Evolutionary conservation across 2,888 invertebrate species (phyloP), one percentile per base, ranked within the genome.

Genomic region (Campaea margaritaria): DNA sequence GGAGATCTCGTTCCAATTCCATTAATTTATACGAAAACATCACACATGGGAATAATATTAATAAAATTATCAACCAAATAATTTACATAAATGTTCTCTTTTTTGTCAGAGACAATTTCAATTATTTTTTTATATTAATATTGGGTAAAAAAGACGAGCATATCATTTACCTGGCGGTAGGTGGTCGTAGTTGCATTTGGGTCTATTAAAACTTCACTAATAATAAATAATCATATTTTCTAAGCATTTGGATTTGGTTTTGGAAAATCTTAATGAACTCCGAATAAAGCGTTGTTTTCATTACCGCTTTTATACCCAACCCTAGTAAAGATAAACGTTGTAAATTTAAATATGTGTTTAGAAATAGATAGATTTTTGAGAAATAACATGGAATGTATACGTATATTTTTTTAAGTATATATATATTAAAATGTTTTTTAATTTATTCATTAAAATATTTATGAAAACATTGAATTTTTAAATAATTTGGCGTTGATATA

Each of bases 311-410:
- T 8, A 14, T n/a, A 14, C 3, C 2, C 5, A 39, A 8, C 14
- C 14, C 39, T 39, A 13, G n/a, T 16, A 36, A 3, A 39, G n/a
- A 46, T 41, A 34, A 46, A 21, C 21, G 43, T 31, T 44, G 14
- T 9, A 31, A 45, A 46, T 34, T 0, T 31, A 31, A 45, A 14
- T 14, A 16, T 2, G 13, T 48, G 13, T 34, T 14, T 14, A 39
- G 39, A 46, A 34, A 43, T 48, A 47, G n/a, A 53, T 53, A 46
- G n/a, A 34, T 51, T 38, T 50, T 38, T 43, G 14, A 48, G n/a
- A 38, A 70, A 62, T 72, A 76, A 76, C 68, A 69, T 75, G 76
- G 78, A 76, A 79, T 79, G 76, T 78, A 70, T 75, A 65, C 21
- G 16, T 41, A 39, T 39, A 42, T 42, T 36, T 43, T 50, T 38